Percentiles rank a stretch among this genome's conserved stretches.
Evolutionary conservation across 2,113 vertebrate genomes (phyloP).

Genomic region (Eonycteris spelaea): DNA sequence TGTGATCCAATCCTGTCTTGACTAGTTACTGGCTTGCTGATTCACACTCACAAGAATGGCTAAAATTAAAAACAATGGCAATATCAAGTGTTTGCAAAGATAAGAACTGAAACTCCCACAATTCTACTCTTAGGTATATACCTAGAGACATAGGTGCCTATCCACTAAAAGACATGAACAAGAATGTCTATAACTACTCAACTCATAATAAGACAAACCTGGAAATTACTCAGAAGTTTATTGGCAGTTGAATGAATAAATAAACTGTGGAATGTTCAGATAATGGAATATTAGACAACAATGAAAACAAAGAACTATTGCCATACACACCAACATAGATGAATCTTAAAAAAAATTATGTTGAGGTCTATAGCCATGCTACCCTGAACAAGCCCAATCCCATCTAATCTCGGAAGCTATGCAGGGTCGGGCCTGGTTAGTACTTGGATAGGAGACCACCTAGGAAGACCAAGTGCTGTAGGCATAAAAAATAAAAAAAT

Average conservation of each 20-base stretch:
- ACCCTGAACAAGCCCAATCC: too few species aligned
- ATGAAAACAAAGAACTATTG: neutral
- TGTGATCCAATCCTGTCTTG: neutral
- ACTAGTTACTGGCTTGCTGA: neutral
- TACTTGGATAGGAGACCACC: too few species aligned
- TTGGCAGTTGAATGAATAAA: neutral
- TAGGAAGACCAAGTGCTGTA: too few species aligned
- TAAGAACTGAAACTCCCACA: neutral
- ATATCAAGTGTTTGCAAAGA: neutral
- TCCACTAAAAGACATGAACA: neutral
- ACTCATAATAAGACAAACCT: neutral
- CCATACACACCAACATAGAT: too few species aligned
- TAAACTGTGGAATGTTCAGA: neutral
- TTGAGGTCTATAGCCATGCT: neutral
- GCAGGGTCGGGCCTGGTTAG: too few species aligned
- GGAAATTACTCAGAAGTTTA: neutral
- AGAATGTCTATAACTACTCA: neutral
- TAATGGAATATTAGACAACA: neutral
- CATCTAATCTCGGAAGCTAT: too few species aligned
- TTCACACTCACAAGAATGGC: neutral
- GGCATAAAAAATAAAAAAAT: too few species aligned
- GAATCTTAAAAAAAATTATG: neutral
- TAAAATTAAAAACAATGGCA: neutral
- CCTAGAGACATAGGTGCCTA: neutral
- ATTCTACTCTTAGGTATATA: neutral